These are phyloP conservation scores for Gnathonemus echidnorhynchus DNA, from an alignment of 2,113 vertebrate genomes.

Conservation along the genomic window DNA sequence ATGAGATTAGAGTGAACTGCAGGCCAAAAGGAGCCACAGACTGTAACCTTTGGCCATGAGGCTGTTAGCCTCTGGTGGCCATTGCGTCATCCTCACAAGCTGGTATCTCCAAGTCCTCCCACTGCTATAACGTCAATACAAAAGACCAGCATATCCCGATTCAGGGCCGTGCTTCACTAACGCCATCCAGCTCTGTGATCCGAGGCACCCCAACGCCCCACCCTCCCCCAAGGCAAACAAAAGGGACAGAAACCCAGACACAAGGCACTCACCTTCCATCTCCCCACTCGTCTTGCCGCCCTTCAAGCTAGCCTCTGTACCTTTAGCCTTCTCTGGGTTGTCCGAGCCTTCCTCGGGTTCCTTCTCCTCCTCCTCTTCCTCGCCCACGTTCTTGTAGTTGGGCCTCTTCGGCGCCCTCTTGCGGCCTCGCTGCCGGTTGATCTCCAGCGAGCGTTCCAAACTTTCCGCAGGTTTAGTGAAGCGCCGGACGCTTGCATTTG, in stretches of 20 bases:
- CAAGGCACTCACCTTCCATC: constrained; percentile 76
- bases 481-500: constrained; percentile 72
- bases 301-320: constrained; percentile 79
- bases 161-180: not conserved
- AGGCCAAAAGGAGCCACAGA: not conserved
- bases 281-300: constrained; percentile 80
- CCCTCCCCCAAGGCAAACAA: not conserved
- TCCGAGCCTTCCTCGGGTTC: constrained; percentile 63
- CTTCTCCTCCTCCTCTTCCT: constrained; percentile 91
- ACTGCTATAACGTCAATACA: not conserved
- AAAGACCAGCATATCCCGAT: not conserved
- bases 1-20: not conserved
- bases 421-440: constrained; percentile 84
- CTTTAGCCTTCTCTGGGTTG: constrained; percentile 68
- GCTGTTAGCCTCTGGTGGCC: not conserved
- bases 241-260: not conserved
- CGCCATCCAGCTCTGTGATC: not conserved
- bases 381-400: constrained; percentile 97
- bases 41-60: not conserved
- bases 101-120: not conserved
- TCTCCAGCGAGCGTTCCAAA: constrained; percentile 88
- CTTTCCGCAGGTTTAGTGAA: constrained; percentile 89
- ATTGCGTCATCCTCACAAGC: not conserved
- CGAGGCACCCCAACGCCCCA: not conserved
- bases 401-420: constrained; percentile 86